These are phyloP conservation scores for Tauraco erythrolophus DNA, from an alignment of 2,113 vertebrate genomes.

Conservation along the genomic window DNA sequence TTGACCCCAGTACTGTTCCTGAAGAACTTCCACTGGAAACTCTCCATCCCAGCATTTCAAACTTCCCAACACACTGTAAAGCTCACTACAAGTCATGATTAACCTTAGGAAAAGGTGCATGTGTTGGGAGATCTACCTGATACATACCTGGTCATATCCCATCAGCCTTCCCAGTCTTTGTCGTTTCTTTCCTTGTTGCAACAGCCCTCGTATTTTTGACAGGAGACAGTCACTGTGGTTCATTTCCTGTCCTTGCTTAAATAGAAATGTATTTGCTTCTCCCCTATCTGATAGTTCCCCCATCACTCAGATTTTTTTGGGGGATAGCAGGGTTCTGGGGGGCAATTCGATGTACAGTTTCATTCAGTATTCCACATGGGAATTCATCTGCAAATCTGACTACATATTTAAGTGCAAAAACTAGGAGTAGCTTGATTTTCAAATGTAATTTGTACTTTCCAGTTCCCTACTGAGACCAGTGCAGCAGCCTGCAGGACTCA, in stretches of 20 bases:
- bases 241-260: not conserved
- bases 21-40: not conserved
- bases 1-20: not conserved
- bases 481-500: not conserved
- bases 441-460: constrained; percentile 29
- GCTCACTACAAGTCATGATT: not conserved
- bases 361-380: not conserved
- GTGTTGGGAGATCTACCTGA: not conserved
- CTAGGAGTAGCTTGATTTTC: not conserved
- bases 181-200: not conserved
- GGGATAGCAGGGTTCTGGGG: fast-evolving
- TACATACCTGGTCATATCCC: not conserved
- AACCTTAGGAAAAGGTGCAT: not conserved
- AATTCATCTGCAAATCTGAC: not conserved
- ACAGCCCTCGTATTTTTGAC: not conserved
- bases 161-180: fast-evolving
- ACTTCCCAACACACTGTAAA: not conserved
- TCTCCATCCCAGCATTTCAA: not conserved
- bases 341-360: not conserved
- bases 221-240: not conserved
- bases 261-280: not conserved
- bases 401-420: not conserved
- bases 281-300: not conserved
- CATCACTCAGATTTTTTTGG: not conserved
- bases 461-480: not conserved